These are phyloP conservation scores for Clarias fuscus DNA, from an alignment of 2,797 vertebrate genomes.

Conservation along the genomic window DNA sequence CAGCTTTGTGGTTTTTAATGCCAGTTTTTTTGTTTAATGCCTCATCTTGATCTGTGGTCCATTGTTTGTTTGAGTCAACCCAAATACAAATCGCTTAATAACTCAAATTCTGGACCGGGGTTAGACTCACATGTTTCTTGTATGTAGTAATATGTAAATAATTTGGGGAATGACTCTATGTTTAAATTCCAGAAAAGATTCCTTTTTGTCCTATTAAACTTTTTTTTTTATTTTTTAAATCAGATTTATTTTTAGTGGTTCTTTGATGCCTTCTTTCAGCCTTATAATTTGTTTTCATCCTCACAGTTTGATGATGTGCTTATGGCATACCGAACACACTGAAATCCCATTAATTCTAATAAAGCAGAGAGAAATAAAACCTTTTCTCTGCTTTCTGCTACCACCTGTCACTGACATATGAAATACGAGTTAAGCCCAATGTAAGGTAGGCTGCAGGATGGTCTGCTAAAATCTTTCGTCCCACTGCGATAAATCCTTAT, in stretches of 20 bases:
- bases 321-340: slow-evolving; percentile 41
- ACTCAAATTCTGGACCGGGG: not conserved
- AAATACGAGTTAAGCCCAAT: slow-evolving; percentile 48
- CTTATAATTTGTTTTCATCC: slow-evolving; percentile 12
- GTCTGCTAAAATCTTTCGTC: slow-evolving; percentile 62
- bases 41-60: not conserved
- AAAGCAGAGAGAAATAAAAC: slow-evolving; percentile 49
- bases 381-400: slow-evolving; percentile 42
- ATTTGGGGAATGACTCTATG: slow-evolving; percentile 32
- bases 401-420: slow-evolving; percentile 61
- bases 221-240: slow-evolving; percentile 2
- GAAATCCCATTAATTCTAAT: slow-evolving; percentile 56
- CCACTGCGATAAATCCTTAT: slow-evolving; percentile 69
- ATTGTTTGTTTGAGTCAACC: slow-evolving; percentile 18
- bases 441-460: slow-evolving; percentile 54
- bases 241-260: slow-evolving; percentile 3
- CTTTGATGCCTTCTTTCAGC: slow-evolving; percentile 14
- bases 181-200: slow-evolving; percentile 20
- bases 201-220: slow-evolving; percentile 15
- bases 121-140: not conserved
- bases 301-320: slow-evolving; percentile 54
- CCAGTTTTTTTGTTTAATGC: slow-evolving; percentile 9
- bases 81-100: slow-evolving; percentile 1
- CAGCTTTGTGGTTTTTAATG: slow-evolving; percentile 17
- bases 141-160: slow-evolving; percentile 11